Evolutionary conservation across 2,113 vertebrate genomes (phyloP).

Genomic region (Phrynosoma blainvillii): DNA sequence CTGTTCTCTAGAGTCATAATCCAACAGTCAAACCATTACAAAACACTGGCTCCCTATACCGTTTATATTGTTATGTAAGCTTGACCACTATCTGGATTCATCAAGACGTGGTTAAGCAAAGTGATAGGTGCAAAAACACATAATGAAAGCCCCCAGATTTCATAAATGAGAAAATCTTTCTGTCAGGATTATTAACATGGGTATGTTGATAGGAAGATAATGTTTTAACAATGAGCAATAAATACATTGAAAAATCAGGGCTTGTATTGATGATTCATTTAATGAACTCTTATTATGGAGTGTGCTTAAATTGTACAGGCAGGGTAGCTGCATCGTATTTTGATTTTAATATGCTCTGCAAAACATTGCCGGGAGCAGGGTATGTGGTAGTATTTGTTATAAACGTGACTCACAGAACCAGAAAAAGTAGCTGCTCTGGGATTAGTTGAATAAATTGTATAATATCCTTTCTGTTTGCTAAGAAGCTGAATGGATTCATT

Average conservation of each 20-base stretch:
- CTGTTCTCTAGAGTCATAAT: no score
- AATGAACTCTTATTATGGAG: not conserved
- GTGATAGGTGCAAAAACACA: not conserved
- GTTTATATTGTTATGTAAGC: not conserved
- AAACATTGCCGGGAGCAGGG: not conserved
- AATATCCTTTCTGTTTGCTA: not conserved
- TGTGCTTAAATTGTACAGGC: conserved; percentile 19
- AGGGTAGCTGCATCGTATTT: conserved; percentile 1
- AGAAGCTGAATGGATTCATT: conserved; percentile 16
- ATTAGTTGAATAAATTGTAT: not conserved
- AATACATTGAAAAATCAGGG: not conserved
- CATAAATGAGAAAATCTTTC: not conserved
- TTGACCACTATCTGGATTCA: not conserved
- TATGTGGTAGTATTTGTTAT: conserved; percentile 13
- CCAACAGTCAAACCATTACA: no score
- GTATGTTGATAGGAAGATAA: accelerated
- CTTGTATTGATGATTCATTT: not conserved
- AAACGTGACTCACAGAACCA: conserved; percentile 7
- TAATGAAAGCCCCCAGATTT: not conserved
- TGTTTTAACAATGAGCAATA: accelerated
- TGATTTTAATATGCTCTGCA: not conserved
- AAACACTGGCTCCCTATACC: no score
- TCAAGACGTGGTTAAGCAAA: not conserved
- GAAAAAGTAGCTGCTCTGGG: not conserved
- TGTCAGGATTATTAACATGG: not conserved